A percentile compares a stretch with the other conserved stretches of the same genome.
These are phyloP conservation scores for Blennius ocellaris DNA, from an alignment of 2,113 vertebrate genomes.

Conservation along the genomic window DNA sequence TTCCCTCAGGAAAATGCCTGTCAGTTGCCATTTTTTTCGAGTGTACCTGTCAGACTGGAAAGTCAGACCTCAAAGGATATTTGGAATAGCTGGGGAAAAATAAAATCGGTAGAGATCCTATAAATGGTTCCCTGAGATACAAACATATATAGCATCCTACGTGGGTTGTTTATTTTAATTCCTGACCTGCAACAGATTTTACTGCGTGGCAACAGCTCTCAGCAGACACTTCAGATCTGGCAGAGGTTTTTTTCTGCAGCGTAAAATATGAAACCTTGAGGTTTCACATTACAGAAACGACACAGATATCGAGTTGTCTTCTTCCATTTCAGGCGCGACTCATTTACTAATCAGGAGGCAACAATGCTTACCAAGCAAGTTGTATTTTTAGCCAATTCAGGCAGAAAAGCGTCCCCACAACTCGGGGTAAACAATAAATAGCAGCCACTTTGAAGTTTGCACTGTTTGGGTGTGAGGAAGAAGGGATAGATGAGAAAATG, in stretches of 20 bases:
- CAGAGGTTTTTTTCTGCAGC: constrained; percentile 22
- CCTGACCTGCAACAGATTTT: constrained; percentile 49
- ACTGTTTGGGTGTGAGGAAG: constrained; percentile 20
- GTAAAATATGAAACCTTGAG: constrained; percentile 8
- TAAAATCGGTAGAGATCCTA: constrained; percentile 26
- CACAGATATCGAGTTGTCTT: constrained; percentile 6
- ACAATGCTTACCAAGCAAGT: constrained; percentile 55
- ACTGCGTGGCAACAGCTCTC: constrained; percentile 58
- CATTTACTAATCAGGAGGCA: constrained; percentile 21
- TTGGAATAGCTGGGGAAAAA: constrained; percentile 13
- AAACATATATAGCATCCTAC: constrained; percentile 48
- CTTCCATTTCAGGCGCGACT: constrained; percentile 29
- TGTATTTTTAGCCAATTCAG: constrained; percentile 47
- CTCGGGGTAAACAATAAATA: constrained; percentile 44
- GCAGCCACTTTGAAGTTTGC: constrained; percentile 55
- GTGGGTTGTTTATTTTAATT: constrained; percentile 72
- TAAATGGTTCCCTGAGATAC: constrained; percentile 38
- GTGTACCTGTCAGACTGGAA: constrained; percentile 28
- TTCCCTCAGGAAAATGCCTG: constrained; percentile 14
- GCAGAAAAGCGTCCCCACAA: constrained; percentile 2
- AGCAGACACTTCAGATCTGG: constrained; percentile 43
- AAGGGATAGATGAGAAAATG: constrained; percentile 47
- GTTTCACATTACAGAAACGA: constrained; percentile 6
- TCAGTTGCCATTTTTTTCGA: constrained; percentile 23
- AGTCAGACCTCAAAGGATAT: constrained; percentile 20